Conservation (phyloP, 2,113 vertebrate genomes). For the Tinamus guttatus region DNA sequence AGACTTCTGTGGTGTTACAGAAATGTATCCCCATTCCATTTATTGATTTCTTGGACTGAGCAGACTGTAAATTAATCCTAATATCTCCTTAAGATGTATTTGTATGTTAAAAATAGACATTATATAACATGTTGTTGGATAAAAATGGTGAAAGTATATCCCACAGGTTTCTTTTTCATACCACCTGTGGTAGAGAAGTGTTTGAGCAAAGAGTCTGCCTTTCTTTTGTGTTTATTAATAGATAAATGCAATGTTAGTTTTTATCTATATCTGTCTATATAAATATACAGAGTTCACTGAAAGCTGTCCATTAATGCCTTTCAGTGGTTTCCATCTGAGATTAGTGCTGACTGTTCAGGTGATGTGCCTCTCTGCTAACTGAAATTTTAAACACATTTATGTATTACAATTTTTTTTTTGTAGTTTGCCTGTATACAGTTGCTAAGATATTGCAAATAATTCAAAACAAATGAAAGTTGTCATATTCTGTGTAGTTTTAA, state of each 20-base stretch:
- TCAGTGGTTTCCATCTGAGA: too few relatives aligned
- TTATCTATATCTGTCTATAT: too few relatives aligned
- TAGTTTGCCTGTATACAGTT: neutral
- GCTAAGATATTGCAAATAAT: neutral
- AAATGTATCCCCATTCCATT: rapidly evolving
- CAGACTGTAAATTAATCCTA: neutral
- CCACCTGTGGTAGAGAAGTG: neutral
- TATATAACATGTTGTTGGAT: neutral
- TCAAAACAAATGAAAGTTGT: neutral
- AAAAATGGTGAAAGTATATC: neutral
- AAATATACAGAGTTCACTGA: too few relatives aligned
- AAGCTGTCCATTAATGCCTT: too few relatives aligned
- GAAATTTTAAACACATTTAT: too few relatives aligned
- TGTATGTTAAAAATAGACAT: neutral
- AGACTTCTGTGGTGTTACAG: neutral
- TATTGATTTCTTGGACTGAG: neutral
- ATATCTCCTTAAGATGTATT: neutral
- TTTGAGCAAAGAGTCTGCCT: neutral
- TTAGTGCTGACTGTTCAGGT: too few relatives aligned
- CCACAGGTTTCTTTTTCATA: too few relatives aligned
- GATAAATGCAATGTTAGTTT: neutral
- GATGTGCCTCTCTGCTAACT: too few relatives aligned
- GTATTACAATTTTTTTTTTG: neutral
- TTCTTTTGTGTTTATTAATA: neutral
- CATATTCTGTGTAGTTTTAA: too few relatives aligned